Evolutionary conservation across 2,113 vertebrate genomes (phyloP).

Genomic region (Electrona antarctica): DNA sequence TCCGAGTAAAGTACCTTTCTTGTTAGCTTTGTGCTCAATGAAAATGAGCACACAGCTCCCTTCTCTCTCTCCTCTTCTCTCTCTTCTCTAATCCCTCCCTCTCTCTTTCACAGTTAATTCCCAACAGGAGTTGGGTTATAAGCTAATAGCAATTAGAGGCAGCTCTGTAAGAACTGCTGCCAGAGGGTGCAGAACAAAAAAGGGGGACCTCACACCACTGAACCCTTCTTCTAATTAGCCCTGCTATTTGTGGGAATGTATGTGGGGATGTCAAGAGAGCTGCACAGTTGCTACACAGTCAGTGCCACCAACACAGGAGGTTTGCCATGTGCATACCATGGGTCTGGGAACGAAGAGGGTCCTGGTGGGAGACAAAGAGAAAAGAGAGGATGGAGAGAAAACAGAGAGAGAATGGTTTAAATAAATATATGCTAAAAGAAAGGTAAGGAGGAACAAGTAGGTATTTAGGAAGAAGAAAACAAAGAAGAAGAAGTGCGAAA

Average conservation of each 20-base stretch:
- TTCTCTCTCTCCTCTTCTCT: constrained; percentile 8
- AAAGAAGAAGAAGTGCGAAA: not conserved
- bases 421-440: constrained; percentile 17
- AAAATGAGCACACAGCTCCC: constrained; percentile 12
- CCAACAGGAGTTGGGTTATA: constrained; percentile 47
- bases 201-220: constrained; percentile 44
- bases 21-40: constrained; percentile 35
- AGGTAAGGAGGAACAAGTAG: not conserved
- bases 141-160: constrained; percentile 58
- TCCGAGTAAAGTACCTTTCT: too few species aligned
- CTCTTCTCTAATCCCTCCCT: not conserved
- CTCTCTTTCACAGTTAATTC: constrained; percentile 39
- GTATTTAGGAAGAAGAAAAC: constrained; percentile 19
- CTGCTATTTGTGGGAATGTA: constrained; percentile 50
- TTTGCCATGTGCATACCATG: too few species aligned
- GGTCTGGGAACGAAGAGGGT: too few species aligned
- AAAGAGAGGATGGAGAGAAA: not conserved
- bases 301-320: constrained; percentile 18
- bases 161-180: constrained; percentile 60
- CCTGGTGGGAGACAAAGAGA: not conserved
- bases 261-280: constrained; percentile 35
- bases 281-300: constrained; percentile 25
- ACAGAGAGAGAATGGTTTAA: constrained; percentile 1
- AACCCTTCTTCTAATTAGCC: constrained; percentile 50
- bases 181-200: constrained; percentile 52